phyloP scores from a whole-genome alignment of 2,888 invertebrate genomes.

The Megamerina dolium region DNA sequence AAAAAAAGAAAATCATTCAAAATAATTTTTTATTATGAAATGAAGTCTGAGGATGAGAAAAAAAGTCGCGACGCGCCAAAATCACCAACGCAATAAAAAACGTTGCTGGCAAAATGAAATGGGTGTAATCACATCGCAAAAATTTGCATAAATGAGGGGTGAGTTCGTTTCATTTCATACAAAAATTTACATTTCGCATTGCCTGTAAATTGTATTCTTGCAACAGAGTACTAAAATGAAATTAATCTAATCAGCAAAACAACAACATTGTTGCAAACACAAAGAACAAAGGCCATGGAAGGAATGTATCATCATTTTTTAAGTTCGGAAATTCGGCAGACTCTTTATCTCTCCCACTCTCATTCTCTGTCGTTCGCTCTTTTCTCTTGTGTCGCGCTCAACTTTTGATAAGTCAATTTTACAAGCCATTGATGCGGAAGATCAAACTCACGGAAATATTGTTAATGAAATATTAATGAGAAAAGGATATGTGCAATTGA shows the following conservation, averaged over 20 bases:
- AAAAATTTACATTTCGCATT: too few relatives aligned
- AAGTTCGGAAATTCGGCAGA: too few relatives aligned
- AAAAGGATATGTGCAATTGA: conserved; percentile 44
- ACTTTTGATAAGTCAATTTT: conserved; percentile 41
- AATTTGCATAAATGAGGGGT: conserved; percentile 28
- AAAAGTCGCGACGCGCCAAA: too few relatives aligned
- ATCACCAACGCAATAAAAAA: conserved; percentile 5
- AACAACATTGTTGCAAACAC: conserved; percentile 35
- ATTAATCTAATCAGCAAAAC: conserved; percentile 48
- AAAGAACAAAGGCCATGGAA: not conserved
- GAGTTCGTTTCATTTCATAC: conserved; percentile 12
- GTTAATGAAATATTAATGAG: conserved; percentile 25
- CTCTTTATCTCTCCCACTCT: too few relatives aligned
- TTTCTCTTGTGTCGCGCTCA: conserved; percentile 14
- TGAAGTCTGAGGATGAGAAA: too few relatives aligned
- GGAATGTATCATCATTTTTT: too few relatives aligned
- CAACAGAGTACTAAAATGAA: conserved; percentile 34
- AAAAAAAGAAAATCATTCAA: not conserved
- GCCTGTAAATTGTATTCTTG: conserved; percentile 15
- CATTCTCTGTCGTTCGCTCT: conserved; percentile 11
- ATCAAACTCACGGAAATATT: conserved; percentile 36
- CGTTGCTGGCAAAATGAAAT: conserved; percentile 25
- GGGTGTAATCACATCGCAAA: conserved; percentile 26
- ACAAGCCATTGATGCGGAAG: conserved; percentile 49
- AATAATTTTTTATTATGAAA: too few relatives aligned